phyloP scores from a whole-genome alignment of 2,113 vertebrate species.

The Catharus bicknelli region DNA sequence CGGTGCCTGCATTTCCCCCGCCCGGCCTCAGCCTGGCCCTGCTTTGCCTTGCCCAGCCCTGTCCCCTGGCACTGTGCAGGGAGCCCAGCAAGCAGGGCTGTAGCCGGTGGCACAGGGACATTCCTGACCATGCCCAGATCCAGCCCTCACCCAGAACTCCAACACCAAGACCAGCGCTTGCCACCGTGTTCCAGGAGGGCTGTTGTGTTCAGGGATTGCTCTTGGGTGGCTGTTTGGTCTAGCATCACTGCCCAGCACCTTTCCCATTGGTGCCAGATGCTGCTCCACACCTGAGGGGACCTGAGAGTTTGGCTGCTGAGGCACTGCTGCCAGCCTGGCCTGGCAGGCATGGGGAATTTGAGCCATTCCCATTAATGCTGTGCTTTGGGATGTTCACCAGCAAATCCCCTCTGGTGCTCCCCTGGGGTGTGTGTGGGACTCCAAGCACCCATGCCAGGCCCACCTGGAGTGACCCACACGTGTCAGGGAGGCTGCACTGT shows the following conservation, averaged over 20 bases:
- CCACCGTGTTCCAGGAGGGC: neutral
- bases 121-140: accelerated
- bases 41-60: neutral
- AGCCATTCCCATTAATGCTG: accelerated
- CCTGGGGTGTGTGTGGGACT: neutral
- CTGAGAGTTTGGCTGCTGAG: accelerated
- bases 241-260: neutral
- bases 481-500: accelerated
- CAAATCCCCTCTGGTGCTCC: neutral
- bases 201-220: accelerated
- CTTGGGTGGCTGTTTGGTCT: neutral
- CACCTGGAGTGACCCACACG: accelerated
- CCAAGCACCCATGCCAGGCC: accelerated
- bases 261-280: accelerated
- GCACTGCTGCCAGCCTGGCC: accelerated
- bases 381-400: neutral
- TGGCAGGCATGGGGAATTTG: accelerated
- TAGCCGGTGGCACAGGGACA: accelerated
- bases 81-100: neutral
- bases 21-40: neutral
- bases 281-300: accelerated
- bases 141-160: neutral
- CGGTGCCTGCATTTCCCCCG: neutral
- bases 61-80: neutral
- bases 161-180: neutral